phyloP scores from a whole-genome alignment of 2,888 invertebrate species.

The Apamea anceps region DNA sequence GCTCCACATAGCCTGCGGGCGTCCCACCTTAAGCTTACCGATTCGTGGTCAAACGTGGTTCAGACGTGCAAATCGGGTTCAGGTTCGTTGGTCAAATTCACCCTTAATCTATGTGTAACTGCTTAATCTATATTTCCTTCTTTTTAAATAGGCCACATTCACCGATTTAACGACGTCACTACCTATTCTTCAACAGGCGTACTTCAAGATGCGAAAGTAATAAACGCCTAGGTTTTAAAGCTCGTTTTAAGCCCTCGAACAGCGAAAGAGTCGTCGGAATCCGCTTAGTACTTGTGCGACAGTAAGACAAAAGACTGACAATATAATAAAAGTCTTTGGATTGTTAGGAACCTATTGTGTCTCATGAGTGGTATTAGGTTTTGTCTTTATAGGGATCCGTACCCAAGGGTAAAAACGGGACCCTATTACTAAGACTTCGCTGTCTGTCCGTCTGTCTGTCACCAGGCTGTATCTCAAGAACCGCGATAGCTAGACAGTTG shows the following conservation, averaged over 20 bases:
- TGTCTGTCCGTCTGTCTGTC: no score
- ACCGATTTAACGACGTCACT: background rate
- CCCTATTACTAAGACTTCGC: no score
- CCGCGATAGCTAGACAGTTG: no score
- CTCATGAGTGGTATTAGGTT: background rate
- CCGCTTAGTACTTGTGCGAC: slow-evolving; percentile 37
- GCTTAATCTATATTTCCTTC: background rate
- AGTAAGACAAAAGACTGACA: slow-evolving; percentile 30
- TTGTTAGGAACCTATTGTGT: slow-evolving; percentile 4
- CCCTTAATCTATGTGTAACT: background rate
- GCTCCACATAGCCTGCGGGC: no score
- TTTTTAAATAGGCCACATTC: background rate
- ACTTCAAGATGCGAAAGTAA: background rate
- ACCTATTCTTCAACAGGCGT: background rate
- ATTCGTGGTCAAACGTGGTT: no score
- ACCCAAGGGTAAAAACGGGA: no score
- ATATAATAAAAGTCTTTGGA: slow-evolving; percentile 1
- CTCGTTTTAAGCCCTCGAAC: slow-evolving; percentile 30
- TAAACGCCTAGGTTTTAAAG: slow-evolving; percentile 21
- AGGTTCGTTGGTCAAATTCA: no score
- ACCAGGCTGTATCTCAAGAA: no score
- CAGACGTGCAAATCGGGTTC: no score
- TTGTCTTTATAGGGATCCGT: no score
- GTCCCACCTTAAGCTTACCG: no score
- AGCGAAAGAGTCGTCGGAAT: slow-evolving; percentile 8